A percentile compares a stretch with the other conserved stretches of the same genome.
Conservation (phyloP, 2,797 vertebrate species). For the Echeneis naucrates region DNA sequence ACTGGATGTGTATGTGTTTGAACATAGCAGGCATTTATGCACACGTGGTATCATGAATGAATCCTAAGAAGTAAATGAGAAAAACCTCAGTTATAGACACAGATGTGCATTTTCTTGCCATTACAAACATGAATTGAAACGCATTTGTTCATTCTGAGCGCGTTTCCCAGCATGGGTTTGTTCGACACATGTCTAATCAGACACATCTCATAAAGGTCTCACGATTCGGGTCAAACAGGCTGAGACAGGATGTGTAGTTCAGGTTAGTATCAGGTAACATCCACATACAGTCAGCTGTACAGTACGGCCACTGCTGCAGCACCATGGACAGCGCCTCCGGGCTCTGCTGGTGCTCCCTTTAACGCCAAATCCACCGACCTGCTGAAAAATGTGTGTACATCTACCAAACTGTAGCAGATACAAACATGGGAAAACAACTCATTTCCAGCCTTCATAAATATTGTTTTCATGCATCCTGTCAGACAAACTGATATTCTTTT, state of each 20-base stretch:
- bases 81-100: neutral
- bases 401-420: too few relatives aligned
- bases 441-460: too few relatives aligned
- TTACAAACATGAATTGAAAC: neutral
- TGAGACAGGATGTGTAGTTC: neutral
- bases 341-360: neutral
- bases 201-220: neutral
- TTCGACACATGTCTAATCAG: neutral
- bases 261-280: neutral
- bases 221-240: neutral
- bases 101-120: neutral
- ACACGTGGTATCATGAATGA: neutral
- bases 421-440: too few relatives aligned
- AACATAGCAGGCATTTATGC: neutral
- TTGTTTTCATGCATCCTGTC: too few relatives aligned
- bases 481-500: too few relatives aligned
- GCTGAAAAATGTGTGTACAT: too few relatives aligned
- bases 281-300: too few relatives aligned
- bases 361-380: neutral
- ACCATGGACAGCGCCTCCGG: conserved; percentile 69
- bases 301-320: too few relatives aligned
- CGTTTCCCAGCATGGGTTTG: neutral
- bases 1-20: neutral
- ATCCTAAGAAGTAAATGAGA: neutral
- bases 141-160: neutral